Conservation (phyloP, 1,140 invertebrate species). For the silkworm (Bombyx mori) region ASM3026992v2 NC_085131.1:1626501-1627000, state of each 20-base stretch:
- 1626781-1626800: neutral
- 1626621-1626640: slow-evolving; percentile 68
- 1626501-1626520: slow-evolving; percentile 15
- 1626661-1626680: slow-evolving; percentile 66
- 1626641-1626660: slow-evolving; percentile 56
- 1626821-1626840: slow-evolving; percentile 6
- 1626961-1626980: slow-evolving; percentile 50
- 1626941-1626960: slow-evolving; percentile 54
- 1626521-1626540: slow-evolving; percentile 29
- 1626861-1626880: slow-evolving; percentile 5
- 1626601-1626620: slow-evolving; percentile 65
- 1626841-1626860: slow-evolving; percentile 2
- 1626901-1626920: neutral
- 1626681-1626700: slow-evolving; percentile 64
- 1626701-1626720: slow-evolving; percentile 38
- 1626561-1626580: slow-evolving; percentile 66
- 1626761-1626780: neutral
- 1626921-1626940: slow-evolving; percentile 25
- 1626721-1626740: slow-evolving; percentile 34
- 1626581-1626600: slow-evolving; percentile 72
- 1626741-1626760: neutral
- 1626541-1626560: slow-evolving; percentile 57
- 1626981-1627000: slow-evolving; percentile 50
- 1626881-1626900: slow-evolving; percentile 24
- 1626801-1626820: neutral